Percentiles rank a stretch among this genome's conserved stretches.
These are phyloP conservation scores for Notothenia coriiceps DNA, from an alignment of 2,113 vertebrate genomes.

Conservation along the genomic window DNA sequence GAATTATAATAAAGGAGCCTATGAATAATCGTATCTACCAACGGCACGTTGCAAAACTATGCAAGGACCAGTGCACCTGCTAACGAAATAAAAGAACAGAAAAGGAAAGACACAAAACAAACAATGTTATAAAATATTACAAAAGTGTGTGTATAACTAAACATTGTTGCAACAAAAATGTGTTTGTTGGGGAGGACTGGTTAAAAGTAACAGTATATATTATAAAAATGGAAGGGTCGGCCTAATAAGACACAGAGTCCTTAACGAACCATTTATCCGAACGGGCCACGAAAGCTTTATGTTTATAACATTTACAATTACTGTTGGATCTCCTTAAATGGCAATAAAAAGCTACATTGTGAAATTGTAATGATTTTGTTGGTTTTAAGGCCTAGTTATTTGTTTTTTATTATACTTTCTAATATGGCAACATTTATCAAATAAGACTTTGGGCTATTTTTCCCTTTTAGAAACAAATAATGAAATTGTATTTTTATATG, in stretches of 20 bases:
- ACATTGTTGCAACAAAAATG: not conserved
- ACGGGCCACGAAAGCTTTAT: not conserved
- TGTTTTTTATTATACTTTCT: not conserved
- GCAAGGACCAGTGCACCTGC: slow-evolving; percentile 10
- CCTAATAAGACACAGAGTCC: slow-evolving; percentile 3
- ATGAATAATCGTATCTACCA: slow-evolving; percentile 53
- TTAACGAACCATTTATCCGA: not conserved
- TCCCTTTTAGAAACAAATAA: not conserved
- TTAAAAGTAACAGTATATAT: not conserved
- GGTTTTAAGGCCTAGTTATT: not conserved
- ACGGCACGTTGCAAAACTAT: slow-evolving; percentile 75
- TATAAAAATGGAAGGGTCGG: not conserved
- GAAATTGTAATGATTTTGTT: not conserved
- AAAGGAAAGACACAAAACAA: not conserved
- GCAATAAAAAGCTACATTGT: not conserved
- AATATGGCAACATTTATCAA: not conserved
- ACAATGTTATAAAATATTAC: not conserved
- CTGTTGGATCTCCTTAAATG: not conserved
- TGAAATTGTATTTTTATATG: not conserved
- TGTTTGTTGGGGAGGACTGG: not conserved
- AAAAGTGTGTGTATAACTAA: not conserved
- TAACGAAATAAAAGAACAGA: not conserved
- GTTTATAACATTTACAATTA: not conserved
- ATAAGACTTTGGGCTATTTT: not conserved
- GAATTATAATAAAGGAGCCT: not conserved